Base-by-base conservation (phyloP, 2,797 vertebrate genomes). In the Cossypha polioptera region DNA sequence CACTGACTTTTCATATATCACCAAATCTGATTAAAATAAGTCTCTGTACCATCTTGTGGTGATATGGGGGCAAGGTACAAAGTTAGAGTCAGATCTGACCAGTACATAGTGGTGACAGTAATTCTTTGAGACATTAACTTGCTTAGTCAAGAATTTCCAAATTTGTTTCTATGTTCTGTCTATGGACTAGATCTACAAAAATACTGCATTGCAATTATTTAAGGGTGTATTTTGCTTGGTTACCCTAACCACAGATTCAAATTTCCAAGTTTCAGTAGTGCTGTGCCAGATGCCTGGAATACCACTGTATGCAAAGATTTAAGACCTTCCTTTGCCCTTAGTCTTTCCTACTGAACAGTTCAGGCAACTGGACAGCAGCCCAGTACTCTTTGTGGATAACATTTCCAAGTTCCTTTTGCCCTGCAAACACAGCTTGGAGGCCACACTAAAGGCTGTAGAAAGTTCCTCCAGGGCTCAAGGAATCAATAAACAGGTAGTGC, bases 51-150 rank as follows among this genome's bases (percentile, higher is more conserved):
- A 3, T 29, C 20, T 20, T 53, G 10, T 61, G 33, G 13, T 47
- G 8, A 45, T 58, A 19, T 51, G 24, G 31, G 20, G 35, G 10
- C 33, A 76, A n/a, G 13, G 3, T 36, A 66, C 2, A 36, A 13
- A 22, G 5, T 50, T 40, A 72, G 21, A 42, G 18, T 8, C 28
- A 65, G 20, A 73, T 48, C 53, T 61, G 33, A 36, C 21, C 17
- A 5, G 5, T 29, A 43, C 0, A 0, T 9, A 40, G 40, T 1
- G 1, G 6, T 47, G 40, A 67, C 14, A 69, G 18, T 11, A 22
- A 38, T 61, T 91, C 42, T 50, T 75, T 47, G 38, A 62, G 20
- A 31, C 25, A 19, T 35, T 57, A 61, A 4, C 13, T 28, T 76
- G 9, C 7, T 55, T 11, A 69, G 33, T 21, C 17, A 66, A 65